A percentile compares a stretch with the other conserved stretches of the same genome.
phyloP scores from a whole-genome alignment of 2,888 invertebrate species.

The Andrena chrysosceles region DNA sequence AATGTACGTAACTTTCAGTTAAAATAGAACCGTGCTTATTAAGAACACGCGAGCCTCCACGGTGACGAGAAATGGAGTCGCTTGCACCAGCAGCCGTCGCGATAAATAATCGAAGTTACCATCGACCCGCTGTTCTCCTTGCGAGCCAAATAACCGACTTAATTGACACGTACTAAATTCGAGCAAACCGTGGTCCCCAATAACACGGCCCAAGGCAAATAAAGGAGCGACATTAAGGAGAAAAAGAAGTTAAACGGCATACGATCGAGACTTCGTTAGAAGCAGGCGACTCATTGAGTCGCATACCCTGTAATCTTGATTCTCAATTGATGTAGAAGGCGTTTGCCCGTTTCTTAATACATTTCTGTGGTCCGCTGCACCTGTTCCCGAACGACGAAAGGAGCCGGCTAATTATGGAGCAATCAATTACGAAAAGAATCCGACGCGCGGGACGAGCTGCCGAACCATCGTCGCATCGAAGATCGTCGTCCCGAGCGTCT shows the following conservation, averaged over 20 bases:
- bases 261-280: slow-evolving; percentile 46
- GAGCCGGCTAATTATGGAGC: slow-evolving; percentile 65
- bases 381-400: slow-evolving; percentile 68
- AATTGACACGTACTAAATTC: slow-evolving; percentile 55
- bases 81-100: neutral
- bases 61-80: neutral
- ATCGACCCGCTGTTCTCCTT: neutral
- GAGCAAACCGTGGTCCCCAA: slow-evolving; percentile 20
- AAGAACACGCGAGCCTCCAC: neutral
- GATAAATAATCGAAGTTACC: slow-evolving; percentile 29
- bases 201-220: slow-evolving; percentile 42
- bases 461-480: slow-evolving; percentile 20
- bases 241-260: slow-evolving; percentile 15
- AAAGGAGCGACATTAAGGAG: slow-evolving; percentile 6
- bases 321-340: slow-evolving; percentile 58
- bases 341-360: slow-evolving; percentile 63
- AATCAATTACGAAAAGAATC: slow-evolving; percentile 68
- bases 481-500: neutral
- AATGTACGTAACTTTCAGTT: too few species aligned
- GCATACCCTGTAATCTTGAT: slow-evolving; percentile 62
- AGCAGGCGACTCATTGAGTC: slow-evolving; percentile 17
- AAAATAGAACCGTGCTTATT: too few species aligned
- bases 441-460: slow-evolving; percentile 42
- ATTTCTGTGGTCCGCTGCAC: slow-evolving; percentile 64
- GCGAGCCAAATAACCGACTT: slow-evolving; percentile 20